These are phyloP conservation scores for Perithous albicinctus DNA, from an alignment of 2,888 invertebrate genomes.

Conservation along the genomic window DNA sequence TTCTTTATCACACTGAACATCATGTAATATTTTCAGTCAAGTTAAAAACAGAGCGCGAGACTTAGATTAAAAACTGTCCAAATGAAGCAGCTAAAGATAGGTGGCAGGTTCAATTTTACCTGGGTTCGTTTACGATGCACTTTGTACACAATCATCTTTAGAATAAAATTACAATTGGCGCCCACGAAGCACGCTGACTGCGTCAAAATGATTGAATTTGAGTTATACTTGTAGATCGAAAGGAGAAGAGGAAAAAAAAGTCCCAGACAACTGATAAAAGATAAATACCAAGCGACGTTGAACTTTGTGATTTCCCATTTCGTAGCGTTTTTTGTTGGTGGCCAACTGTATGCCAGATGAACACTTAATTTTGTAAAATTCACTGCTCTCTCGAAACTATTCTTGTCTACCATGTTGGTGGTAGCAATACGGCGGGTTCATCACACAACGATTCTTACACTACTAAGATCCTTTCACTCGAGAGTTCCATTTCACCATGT, in stretches of 20 bases:
- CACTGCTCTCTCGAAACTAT: constrained; percentile 33
- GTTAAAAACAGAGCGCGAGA: too few species aligned
- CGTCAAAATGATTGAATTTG: constrained; percentile 19
- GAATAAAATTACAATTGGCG: constrained; percentile 11
- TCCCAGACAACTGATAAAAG: constrained; percentile 13
- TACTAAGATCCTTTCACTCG: neutral
- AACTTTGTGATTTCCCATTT: constrained; percentile 25
- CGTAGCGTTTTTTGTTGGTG: constrained; percentile 37
- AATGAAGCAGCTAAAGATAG: too few species aligned
- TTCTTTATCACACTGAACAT: too few species aligned
- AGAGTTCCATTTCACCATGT: neutral
- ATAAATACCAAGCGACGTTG: constrained; percentile 37
- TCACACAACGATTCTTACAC: constrained; percentile 5
- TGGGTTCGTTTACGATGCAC: constrained; percentile 34
- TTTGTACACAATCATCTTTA: constrained; percentile 56
- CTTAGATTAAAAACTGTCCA: too few species aligned
- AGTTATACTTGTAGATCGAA: constrained; percentile 12
- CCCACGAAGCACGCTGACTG: constrained; percentile 42
- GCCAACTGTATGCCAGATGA: constrained; percentile 39
- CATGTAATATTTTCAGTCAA: too few species aligned
- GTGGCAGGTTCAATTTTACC: constrained; percentile 40
- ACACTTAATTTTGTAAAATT: constrained; percentile 39
- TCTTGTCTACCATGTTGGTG: neutral
- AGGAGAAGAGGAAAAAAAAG: constrained; percentile 36
- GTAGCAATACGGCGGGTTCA: too few species aligned